phyloP scores from a whole-genome alignment of 2,113 vertebrate species.

The Dicrurus megarhynchus region DNA sequence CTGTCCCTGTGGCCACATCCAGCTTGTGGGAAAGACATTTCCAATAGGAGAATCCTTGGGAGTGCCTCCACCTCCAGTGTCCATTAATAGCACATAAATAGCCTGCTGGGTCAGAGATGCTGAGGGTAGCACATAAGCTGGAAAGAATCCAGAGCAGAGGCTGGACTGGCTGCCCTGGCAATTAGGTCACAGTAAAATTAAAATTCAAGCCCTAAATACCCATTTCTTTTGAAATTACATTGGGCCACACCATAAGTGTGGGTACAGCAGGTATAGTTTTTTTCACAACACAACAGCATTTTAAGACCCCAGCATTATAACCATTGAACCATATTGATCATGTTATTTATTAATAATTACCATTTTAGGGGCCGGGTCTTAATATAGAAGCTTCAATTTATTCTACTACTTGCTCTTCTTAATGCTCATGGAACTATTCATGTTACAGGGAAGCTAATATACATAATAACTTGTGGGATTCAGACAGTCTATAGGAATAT shows the following conservation, averaged over 20 bases:
- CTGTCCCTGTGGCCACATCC: neutral
- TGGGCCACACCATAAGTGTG: neutral
- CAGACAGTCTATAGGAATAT: neutral
- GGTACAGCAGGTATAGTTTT: neutral
- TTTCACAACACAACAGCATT: neutral
- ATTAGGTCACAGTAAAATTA: neutral
- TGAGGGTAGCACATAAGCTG: neutral
- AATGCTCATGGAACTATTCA: neutral
- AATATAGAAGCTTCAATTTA: neutral
- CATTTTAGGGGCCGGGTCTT: neutral
- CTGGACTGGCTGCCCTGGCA: neutral
- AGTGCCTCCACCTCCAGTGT: neutral
- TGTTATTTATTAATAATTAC: neutral
- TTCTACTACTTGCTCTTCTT: neutral
- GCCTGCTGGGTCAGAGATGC: neutral
- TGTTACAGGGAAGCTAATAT: neutral
- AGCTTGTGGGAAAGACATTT: accelerated
- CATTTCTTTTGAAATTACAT: neutral
- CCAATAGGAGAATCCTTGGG: neutral
- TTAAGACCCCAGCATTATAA: neutral
- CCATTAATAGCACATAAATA: neutral
- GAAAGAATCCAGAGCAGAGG: neutral
- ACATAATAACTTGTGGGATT: neutral
- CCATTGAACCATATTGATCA: neutral
- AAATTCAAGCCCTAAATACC: neutral